phyloP scores from a whole-genome alignment of 53 echinoderm and acorn worm species.

The Mesocentrotus franciscanus region DNA sequence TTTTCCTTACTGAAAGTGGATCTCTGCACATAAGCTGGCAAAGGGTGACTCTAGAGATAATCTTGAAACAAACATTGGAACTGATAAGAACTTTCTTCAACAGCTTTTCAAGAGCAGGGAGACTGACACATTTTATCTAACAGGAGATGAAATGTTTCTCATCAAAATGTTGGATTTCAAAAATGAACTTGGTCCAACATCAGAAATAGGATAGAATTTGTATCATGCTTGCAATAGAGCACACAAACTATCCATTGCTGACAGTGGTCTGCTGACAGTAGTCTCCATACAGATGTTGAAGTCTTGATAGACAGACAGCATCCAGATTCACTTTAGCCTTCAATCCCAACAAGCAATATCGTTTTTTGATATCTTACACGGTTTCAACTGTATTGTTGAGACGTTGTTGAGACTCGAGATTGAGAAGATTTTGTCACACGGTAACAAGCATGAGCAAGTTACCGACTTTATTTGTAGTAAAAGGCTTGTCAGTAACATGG shows the following conservation, averaged over 20 bases:
- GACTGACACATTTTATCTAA: constrained; percentile 59
- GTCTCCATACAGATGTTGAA: constrained; percentile 64
- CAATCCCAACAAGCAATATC: constrained; percentile 60
- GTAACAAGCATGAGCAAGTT: constrained; percentile 60
- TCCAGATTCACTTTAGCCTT: constrained; percentile 63
- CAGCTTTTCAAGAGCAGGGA: constrained; percentile 5
- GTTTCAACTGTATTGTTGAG: constrained; percentile 67
- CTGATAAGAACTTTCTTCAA: background rate
- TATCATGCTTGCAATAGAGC: constrained; percentile 59
- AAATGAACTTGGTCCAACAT: constrained; percentile 68
- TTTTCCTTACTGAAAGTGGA: too few relatives aligned
- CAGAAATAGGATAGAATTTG: constrained; percentile 74
- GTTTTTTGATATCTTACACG: constrained; percentile 70
- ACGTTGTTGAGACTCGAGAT: constrained; percentile 67
- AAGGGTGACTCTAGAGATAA: constrained; percentile 8
- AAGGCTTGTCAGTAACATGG: too few relatives aligned
- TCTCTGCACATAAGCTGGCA: too few relatives aligned
- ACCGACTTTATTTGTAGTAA: background rate
- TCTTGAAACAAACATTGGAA: constrained; percentile 15
- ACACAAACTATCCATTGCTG: constrained; percentile 64
- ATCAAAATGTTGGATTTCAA: constrained; percentile 68
- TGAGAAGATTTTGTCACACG: constrained; percentile 59
- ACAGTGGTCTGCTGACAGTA: too few relatives aligned
- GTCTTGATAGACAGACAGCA: constrained; percentile 54
- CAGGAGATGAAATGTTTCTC: constrained; percentile 74